Conservation (phyloP, 2,797 vertebrate genomes). For the Pipistrellus kuhlii region DNA sequence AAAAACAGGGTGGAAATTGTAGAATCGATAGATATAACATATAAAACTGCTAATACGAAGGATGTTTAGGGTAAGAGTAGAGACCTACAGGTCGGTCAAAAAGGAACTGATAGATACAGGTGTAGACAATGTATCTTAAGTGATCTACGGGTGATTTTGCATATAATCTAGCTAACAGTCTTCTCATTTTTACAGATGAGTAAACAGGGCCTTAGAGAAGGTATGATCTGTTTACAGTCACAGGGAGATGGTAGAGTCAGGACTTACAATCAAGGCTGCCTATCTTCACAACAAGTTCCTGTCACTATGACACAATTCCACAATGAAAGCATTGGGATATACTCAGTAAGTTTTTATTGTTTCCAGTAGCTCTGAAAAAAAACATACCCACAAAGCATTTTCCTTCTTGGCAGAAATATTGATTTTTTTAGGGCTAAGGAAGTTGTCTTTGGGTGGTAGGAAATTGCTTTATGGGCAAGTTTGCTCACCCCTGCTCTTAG, state of each 20-base stretch:
- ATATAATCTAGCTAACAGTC: not conserved
- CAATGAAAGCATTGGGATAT: not conserved
- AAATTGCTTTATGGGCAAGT: not conserved
- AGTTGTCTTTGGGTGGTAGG: not conserved
- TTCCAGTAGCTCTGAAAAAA: not conserved
- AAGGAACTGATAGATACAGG: not conserved
- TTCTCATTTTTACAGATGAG: constrained; percentile 24
- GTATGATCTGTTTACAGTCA: not conserved
- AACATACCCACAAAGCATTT: not conserved
- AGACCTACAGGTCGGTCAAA: not conserved
- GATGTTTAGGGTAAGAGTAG: not conserved
- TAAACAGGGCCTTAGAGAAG: not conserved
- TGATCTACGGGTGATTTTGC: not conserved
- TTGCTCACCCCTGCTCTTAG: not conserved
- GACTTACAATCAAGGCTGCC: not conserved
- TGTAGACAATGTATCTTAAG: not conserved
- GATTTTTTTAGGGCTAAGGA: not conserved
- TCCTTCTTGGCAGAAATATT: not conserved
- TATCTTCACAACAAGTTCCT: not conserved
- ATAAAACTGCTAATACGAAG: not conserved
- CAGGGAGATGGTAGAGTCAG: not conserved
- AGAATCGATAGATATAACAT: not conserved
- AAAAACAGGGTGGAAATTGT: not conserved
- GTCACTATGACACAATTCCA: not conserved
- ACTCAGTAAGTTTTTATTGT: not conserved